Percentiles rank a stretch among this genome's conserved stretches.
phyloP scores from a whole-genome alignment of 1,140 invertebrate species.

The Acromyrmex echinatior region DNA sequence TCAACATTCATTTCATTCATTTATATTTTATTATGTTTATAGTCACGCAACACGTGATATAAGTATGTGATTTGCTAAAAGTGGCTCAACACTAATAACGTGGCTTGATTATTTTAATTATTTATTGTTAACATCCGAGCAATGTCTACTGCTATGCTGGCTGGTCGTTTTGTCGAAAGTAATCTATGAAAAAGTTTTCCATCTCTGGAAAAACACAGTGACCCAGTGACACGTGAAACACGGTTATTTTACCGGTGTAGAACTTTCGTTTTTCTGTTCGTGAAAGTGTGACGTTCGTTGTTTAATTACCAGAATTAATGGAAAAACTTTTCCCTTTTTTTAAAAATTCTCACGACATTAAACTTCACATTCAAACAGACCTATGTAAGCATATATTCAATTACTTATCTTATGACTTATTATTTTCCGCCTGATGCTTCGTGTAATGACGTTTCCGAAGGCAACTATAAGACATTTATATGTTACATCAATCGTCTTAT shows the following conservation, averaged over 20 bases:
- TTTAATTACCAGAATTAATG: conserved; percentile 36
- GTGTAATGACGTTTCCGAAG: conserved; percentile 35
- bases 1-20: too few relatives aligned
- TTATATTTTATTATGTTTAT: conserved; percentile 24
- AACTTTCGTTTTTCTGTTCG: conserved; percentile 45
- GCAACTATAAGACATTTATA: conserved; percentile 13
- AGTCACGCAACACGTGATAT: conserved; percentile 19
- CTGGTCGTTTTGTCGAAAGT: conserved; percentile 37
- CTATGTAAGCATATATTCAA: background rate
- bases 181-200: conserved; percentile 24
- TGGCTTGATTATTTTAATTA: conserved; percentile 32
- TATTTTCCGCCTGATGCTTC: conserved; percentile 40
- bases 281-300: conserved; percentile 3
- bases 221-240: conserved; percentile 48
- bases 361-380: background rate
- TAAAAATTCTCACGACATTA: conserved; percentile 6
- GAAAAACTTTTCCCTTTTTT: background rate
- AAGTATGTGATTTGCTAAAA: conserved; percentile 5
- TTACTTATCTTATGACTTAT: background rate
- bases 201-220: conserved; percentile 23
- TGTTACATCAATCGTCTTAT: conserved; percentile 27
- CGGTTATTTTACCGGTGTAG: background rate
- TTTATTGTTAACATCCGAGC: conserved; percentile 21
- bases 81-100: background rate
- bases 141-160: background rate